Evolutionary conservation across 2,113 vertebrate species (phyloP), one percentile per base, ranked within the genome.

Genomic region (Crotalus tigris): DNA sequence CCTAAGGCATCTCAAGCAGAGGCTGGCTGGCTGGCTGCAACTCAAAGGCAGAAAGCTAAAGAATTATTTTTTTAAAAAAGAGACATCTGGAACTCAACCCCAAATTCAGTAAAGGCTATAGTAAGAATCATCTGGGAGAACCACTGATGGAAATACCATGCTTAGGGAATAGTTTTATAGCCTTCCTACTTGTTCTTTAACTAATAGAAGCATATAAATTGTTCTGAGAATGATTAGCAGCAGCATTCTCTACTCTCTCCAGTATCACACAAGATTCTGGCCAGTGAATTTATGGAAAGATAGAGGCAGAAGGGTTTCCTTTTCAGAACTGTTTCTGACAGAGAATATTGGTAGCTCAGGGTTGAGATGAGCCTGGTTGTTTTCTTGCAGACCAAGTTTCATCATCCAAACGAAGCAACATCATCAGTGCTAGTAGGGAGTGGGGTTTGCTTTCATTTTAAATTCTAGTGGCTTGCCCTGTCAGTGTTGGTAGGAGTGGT

Each of bases 1-100:
- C 93, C 44, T 90, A 91, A 93, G 89, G 59, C 95, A 97, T 87
- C 53, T 95, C 93, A 91, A 93, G 92, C 92, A 96, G n/a, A 0
- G 61, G 90, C 69, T 90, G 92, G 85, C 94, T 90, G 91, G 61
- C 93, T 90, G 91, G 61, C 93, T 88, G 0, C 0, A 94, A 95
- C 91, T 88, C 53, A 92, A 93, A 87, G 94, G 88, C 85, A 90
- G 87, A 81, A 75, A 95, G 93, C 88, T 92, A 93, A 95, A 94
- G 94, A 91, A 92, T 94, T 94, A 95, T 69, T 69, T n/a, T 29
- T 29, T 29, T 94, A 96, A 55, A 81, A 59, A 94, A 92, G 89
- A 91, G 9, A 88, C 75, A 89, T 93, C 85, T 87, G 93, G 75
- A 92, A 88, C 81, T 91, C 94, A 93, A 93, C 93, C 19, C 86